These are phyloP conservation scores for Pangasius mekongensis DNA, from an alignment of 2,797 vertebrate genomes.

Conservation along the genomic window DNA sequence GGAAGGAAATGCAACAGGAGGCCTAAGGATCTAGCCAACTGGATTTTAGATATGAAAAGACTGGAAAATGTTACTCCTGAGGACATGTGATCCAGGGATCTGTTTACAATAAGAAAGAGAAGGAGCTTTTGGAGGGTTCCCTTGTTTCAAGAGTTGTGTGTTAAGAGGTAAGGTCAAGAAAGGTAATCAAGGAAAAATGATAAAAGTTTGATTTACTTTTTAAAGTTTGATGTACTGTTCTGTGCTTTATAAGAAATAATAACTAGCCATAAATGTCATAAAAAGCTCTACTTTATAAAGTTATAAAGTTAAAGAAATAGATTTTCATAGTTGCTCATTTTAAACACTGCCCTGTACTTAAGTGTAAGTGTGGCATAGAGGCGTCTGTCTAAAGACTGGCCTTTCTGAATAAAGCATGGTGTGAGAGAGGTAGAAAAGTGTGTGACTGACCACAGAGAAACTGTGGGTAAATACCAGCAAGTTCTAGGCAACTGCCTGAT, in stretches of 20 bases:
- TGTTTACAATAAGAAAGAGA: conserved; percentile 39
- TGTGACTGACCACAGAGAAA: conserved; percentile 34
- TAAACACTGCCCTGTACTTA: conserved; percentile 15
- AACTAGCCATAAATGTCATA: neutral
- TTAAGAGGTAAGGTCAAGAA: conserved; percentile 37
- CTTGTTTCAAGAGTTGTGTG: neutral
- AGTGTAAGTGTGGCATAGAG: conserved; percentile 24
- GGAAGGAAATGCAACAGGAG: conserved; percentile 55
- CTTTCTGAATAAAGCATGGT: conserved; percentile 13
- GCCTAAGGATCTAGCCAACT: conserved; percentile 54
- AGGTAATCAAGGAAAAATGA: neutral
- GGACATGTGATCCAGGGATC: conserved; percentile 63
- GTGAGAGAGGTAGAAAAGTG: conserved; percentile 32
- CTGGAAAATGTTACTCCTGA: conserved; percentile 44
- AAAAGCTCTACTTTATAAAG: conserved; percentile 8
- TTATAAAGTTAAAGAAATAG: conserved; percentile 1
- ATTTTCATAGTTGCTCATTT: conserved; percentile 2
- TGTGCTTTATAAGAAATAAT: neutral
- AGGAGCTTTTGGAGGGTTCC: conserved; percentile 18
- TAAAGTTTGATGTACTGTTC: neutral
- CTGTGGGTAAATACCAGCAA: conserved; percentile 43
- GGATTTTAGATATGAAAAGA: conserved; percentile 66
- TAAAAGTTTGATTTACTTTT: neutral
- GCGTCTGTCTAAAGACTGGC: conserved; percentile 17
- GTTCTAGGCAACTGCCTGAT: conserved; percentile 60